Base-by-base conservation (phyloP, 2,888 invertebrate genomes). In the Teleogryllus oceanicus region DNA sequence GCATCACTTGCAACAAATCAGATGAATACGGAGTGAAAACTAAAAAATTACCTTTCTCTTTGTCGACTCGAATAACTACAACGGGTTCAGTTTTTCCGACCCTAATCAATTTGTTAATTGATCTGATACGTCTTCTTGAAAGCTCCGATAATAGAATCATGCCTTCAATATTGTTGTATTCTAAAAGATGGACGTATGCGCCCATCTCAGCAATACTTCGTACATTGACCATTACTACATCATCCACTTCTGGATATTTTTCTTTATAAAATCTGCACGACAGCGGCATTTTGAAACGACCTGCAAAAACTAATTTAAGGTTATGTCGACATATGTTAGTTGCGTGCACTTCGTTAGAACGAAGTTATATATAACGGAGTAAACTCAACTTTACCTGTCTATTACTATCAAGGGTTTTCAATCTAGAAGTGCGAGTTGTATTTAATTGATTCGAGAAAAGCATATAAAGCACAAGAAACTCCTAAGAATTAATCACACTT, bases 161-260 rank as follows among this genome's bases (percentile, higher is more conserved):
- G 85, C 97, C 98, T 88, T 99, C 99, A 84, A 98, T 99, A 86
- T 98, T 97, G 88, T 99, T 98, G 87, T 99, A 99, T 88, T 99
- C 99, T 83, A 99, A 89, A 82, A 99, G 89, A 87, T 97, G 96
- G 20, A 99, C 99, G 87, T 99, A 99, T 2, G 99, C 99, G 81
- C 99, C 99, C 99, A 99, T 99, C 90, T 99, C 99, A 21, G 98
- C 99, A 85, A 99, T 99, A 83, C 97, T 94, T 76, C 97, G 91
- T 4, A 99, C 99, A 86, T 98, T 99, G 49, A 98, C 99, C 98
- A 99, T 98, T 77, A 99, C 99, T 78, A 99, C 98, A 92, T 99
- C 99, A 85, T 99, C 99, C 81, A 98, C 93, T 87, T 99, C 99
- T 2, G 99, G 99, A 89, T 97, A 99, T 86, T 94, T 96, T 88